phyloP scores from a whole-genome alignment of 2,113 vertebrate genomes.

The Panurus biarmicus region DNA sequence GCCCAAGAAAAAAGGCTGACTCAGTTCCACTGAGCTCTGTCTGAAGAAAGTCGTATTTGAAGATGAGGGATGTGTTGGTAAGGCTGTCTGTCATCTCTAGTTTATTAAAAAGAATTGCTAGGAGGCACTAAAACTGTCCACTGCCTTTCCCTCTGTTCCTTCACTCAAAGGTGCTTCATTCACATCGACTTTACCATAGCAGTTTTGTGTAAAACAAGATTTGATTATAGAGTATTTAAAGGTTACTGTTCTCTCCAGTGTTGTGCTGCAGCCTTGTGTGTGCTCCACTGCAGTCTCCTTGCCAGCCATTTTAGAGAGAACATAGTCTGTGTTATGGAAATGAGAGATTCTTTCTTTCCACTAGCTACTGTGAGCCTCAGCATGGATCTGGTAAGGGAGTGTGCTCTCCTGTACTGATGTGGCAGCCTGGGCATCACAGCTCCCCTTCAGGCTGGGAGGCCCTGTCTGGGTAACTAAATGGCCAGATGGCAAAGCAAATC shows the following conservation, averaged over 20 bases:
- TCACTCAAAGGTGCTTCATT: constrained; percentile 65
- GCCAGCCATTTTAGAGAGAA: background rate
- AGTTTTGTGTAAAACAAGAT: constrained; percentile 54
- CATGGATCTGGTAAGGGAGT: rapidly evolving
- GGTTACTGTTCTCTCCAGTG: constrained; percentile 8
- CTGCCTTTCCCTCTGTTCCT: constrained; percentile 58
- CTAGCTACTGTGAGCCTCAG: rapidly evolving
- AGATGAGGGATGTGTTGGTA: constrained; percentile 63
- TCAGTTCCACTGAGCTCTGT: constrained; percentile 38
- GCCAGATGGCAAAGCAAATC: background rate
- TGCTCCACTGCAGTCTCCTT: background rate
- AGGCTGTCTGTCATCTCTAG: constrained; percentile 56
- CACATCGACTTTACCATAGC: constrained; percentile 2
- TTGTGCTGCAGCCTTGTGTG: background rate
- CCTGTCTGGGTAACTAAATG: background rate
- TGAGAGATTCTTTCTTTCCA: background rate
- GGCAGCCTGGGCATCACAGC: background rate
- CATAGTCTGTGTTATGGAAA: background rate
- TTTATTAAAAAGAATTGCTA: constrained; percentile 64
- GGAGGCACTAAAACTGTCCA: constrained; percentile 61
- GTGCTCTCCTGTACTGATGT: background rate
- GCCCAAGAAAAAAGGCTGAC: constrained; percentile 43
- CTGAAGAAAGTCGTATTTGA: constrained; percentile 57
- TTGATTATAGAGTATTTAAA: constrained; percentile 46
- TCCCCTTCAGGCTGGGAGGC: background rate